A percentile compares a stretch with the other conserved stretches of the same genome.
These are phyloP conservation scores for Cerastis leucographa DNA, from an alignment of 2,888 invertebrate genomes.

Conservation along the genomic window DNA sequence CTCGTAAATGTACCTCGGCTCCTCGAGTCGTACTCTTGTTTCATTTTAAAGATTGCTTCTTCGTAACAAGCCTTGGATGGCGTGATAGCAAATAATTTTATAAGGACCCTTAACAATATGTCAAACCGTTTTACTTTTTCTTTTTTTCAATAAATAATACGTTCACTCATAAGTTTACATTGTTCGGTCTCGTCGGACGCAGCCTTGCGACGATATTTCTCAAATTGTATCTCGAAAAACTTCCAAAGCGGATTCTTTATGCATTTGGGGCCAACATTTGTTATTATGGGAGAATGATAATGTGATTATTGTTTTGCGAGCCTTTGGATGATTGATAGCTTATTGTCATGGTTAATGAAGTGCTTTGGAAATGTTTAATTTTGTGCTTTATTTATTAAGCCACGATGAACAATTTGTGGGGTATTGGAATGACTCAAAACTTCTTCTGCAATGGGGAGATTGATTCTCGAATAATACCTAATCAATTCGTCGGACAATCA, in stretches of 20 bases:
- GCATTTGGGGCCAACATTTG: slow-evolving; percentile 87
- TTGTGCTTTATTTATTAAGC: slow-evolving; percentile 73
- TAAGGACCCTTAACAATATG: slow-evolving; percentile 89
- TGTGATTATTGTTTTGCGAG: slow-evolving; percentile 90
- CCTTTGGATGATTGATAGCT: slow-evolving; percentile 86
- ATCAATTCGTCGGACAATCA: slow-evolving; percentile 14
- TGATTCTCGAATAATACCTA: slow-evolving; percentile 12
- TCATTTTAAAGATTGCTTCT: slow-evolving; percentile 82
- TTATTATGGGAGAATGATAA: slow-evolving; percentile 90
- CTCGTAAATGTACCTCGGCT: slow-evolving; percentile 74
- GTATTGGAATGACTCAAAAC: slow-evolving; percentile 32
- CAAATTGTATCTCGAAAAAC: slow-evolving; percentile 82
- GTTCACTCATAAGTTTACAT: slow-evolving; percentile 88
- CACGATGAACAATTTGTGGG: slow-evolving; percentile 50
- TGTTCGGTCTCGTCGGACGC: slow-evolving; percentile 85
- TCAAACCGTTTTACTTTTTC: slow-evolving; percentile 86
- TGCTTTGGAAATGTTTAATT: slow-evolving; percentile 81
- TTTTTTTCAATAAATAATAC: slow-evolving; percentile 88
- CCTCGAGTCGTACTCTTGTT: slow-evolving; percentile 76
- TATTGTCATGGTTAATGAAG: slow-evolving; percentile 88
- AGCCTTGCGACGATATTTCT: slow-evolving; percentile 86
- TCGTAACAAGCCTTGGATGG: slow-evolving; percentile 84
- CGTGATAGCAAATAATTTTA: slow-evolving; percentile 90
- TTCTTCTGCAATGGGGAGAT: not conserved
- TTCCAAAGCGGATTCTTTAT: slow-evolving; percentile 88